These are phyloP conservation scores for Molothrus ater DNA, from an alignment of 2,797 vertebrate genomes.

Conservation along the genomic window DNA sequence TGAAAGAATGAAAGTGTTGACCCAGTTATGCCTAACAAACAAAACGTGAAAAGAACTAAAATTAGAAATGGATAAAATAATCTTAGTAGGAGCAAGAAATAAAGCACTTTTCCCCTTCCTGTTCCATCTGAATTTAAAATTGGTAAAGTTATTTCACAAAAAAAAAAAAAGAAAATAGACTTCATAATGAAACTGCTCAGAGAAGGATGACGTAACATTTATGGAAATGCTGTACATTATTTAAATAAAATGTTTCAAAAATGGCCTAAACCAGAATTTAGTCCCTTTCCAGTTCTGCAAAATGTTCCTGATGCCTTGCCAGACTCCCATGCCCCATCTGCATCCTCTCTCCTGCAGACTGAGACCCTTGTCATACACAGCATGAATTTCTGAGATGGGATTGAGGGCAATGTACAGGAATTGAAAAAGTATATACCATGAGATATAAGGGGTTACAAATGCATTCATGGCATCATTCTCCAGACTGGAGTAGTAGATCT, in stretches of 20 bases:
- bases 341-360: background rate
- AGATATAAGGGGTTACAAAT: background rate
- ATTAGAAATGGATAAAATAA: conserved; percentile 34
- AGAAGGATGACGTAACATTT: background rate
- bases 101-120: background rate
- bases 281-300: background rate
- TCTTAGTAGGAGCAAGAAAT: background rate
- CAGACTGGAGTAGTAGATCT: background rate
- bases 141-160: background rate
- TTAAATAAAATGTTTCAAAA: background rate
- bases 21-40: conserved; percentile 62
- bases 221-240: background rate
- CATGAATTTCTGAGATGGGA: background rate
- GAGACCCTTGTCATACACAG: background rate
- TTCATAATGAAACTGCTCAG: background rate
- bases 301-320: background rate
- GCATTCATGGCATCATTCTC: background rate
- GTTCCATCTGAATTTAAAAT: background rate
- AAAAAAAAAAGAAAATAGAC: background rate
- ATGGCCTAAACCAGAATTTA: background rate
- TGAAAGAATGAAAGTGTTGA: conserved; percentile 54
- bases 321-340: background rate
- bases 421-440: background rate
- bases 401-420: background rate
- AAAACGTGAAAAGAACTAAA: conserved; percentile 39